Evolutionary conservation across 2,113 vertebrate species (phyloP), one percentile per base, ranked within the genome.

Genomic region (Chascanopsetta lugubris): DNA sequence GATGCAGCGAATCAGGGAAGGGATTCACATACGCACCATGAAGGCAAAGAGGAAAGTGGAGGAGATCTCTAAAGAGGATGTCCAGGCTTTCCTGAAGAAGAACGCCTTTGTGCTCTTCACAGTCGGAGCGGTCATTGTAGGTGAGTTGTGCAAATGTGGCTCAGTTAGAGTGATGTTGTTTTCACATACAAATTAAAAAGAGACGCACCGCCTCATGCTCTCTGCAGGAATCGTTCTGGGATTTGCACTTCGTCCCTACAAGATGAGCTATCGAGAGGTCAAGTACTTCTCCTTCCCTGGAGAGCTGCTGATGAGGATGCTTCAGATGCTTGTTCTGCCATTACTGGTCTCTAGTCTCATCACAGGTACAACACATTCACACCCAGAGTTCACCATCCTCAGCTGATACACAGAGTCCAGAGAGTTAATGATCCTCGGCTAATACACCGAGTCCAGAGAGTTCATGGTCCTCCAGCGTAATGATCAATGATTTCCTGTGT

Each of bases 201-300:
- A 8, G 15, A 12, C 30, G n/a, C 4, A 50, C 47, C 4, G 21
- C 21, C 22, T 69, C 55, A 6, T 58, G 47, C 32, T 69, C 9
- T 56, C 46, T 69, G 25, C 80, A 99, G 97, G 97, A 40, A 86
- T 97, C 53, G 89, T 94, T 43, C 91, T 99, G 51, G 97, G 97
- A 71, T 99, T 99, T 78, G 72, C 90, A 0, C 93, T 99, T 42
- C 94, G 96, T 2, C 77, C 96, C 0, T 96, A 95, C 43, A 94
- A 92, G 74, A 94, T 99, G 95, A 93, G 90, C 71, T 98, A 95
- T 83, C 89, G 95, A 51, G 94, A 99, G 77, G 90, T 98, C 69
- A 98, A 98, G 79, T 99, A 98, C 85, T 98, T 99, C 82, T 95
- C 97, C 0, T 99, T 99, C 80, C 97, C 97, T 1, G 97, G 97